Evolutionary conservation across 2,113 vertebrate species (phyloP), one percentile per base, ranked within the genome.

Genomic region (Morone chrysops): DNA sequence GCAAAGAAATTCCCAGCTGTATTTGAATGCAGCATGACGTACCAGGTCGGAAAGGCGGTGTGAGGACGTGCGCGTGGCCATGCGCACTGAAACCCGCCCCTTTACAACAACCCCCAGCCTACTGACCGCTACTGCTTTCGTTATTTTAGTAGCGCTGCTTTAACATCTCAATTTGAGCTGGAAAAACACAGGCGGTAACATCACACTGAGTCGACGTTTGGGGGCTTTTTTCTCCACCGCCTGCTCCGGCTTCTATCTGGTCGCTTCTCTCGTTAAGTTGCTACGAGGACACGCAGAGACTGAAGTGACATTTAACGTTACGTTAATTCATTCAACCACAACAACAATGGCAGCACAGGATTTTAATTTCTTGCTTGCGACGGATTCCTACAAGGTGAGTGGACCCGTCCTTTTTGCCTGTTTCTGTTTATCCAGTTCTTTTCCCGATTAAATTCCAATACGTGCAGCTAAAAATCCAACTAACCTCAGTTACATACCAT

Each of bases 331-430:
- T 90, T 87, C 83, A 70, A 25, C 63, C 43, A 57, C 25, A 65
- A 56, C 80, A 82, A 89, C 88, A 85, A 95, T 95, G 95, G 94
- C 94, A 92, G 90, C 93, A 2, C 86, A 87, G 60, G 94, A 95
- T 63, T 96, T 95, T 85, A 96, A 96, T 90, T 83, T 96, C 68
- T 81, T 96, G 83, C 92, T 96, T 1, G 94, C 94, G 8, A 96
- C 94, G 31, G 95, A 96, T 70, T 96, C 95, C 0, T 95, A 96
- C 80, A 96, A 96, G 94, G 95, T 96, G 86, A 92, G 91, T 65
- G 59, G 14, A 70, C 5, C 16, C 2, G 45, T 41, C 5, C 3
- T 14, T 0, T 2, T n/a, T 11, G 2, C 8, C 12, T 0, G 3
- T 54, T 47, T 40, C 14, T 18, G 8, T 25, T 25, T n/a, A 3